These are phyloP conservation scores for Spermophilus dauricus DNA, from an alignment of 2,113 vertebrate species.

Conservation along the genomic window DNA sequence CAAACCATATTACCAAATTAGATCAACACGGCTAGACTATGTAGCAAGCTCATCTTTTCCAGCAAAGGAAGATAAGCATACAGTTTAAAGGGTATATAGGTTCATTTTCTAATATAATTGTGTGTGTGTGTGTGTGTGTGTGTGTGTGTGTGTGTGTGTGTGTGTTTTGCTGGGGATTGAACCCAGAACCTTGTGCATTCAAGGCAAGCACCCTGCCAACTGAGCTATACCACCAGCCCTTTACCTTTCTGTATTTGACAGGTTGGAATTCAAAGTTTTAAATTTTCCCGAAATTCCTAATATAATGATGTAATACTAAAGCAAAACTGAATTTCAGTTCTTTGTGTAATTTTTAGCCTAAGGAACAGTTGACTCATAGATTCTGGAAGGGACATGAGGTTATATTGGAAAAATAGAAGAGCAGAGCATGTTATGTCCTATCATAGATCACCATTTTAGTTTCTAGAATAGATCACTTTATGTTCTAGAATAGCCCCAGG, in stretches of 20 bases:
- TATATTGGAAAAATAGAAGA: constrained; percentile 37
- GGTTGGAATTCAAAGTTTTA: constrained; percentile 54
- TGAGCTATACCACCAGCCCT: background rate
- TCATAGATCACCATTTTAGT: background rate
- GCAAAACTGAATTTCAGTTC: constrained; percentile 13
- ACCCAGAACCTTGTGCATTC: too few species aligned
- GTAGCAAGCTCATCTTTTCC: background rate
- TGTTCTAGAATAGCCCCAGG: background rate
- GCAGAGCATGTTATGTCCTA: background rate
- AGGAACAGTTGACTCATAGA: constrained; percentile 48
- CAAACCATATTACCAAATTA: background rate
- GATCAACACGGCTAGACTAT: background rate
- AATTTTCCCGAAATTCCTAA: constrained; percentile 41
- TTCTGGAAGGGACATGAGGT: background rate
- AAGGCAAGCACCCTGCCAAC: too few species aligned
- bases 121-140: too few species aligned
- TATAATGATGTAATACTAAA: constrained; percentile 30
- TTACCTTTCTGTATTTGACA: constrained; percentile 9
- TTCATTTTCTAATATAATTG: background rate
- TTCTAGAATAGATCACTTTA: constrained; percentile 28
- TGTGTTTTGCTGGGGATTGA: too few species aligned
- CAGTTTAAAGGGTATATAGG: background rate
- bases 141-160: too few species aligned
- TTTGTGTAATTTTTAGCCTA: constrained; percentile 50
- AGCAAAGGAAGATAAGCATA: constrained; percentile 10